phyloP scores from a whole-genome alignment of 2,113 vertebrate genomes.

The Equus quagga region DNA sequence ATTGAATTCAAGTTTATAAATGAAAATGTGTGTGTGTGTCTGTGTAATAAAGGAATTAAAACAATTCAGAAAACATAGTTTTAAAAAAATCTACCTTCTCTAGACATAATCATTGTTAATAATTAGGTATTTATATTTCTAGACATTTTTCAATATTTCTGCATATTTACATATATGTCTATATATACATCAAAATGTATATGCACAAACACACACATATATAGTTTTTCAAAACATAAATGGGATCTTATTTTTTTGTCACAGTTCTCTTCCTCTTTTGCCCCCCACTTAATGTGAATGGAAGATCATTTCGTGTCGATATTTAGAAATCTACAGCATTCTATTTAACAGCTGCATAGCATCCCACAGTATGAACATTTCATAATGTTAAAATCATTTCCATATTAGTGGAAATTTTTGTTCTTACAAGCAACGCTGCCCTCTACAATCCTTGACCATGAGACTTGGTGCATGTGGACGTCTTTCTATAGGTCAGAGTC shows the following conservation, averaged over 20 bases:
- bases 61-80: background rate
- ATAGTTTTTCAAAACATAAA: background rate
- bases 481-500: background rate
- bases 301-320: background rate
- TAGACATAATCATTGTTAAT: background rate
- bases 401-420: background rate
- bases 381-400: conserved; percentile 25
- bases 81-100: background rate
- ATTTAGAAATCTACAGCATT: background rate
- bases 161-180: background rate
- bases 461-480: background rate
- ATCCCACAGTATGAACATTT: background rate
- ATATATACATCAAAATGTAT: background rate
- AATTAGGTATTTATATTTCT: background rate
- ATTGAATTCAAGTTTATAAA: background rate
- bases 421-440: background rate
- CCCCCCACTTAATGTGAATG: background rate
- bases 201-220: background rate
- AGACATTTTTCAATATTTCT: background rate
- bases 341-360: background rate
- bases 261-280: background rate
- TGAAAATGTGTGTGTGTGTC: background rate
- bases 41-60: background rate
- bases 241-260: background rate
- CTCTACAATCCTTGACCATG: background rate